Evolutionary conservation across 2,113 vertebrate species (phyloP).

Genomic region (Maccullochella peelii): DNA sequence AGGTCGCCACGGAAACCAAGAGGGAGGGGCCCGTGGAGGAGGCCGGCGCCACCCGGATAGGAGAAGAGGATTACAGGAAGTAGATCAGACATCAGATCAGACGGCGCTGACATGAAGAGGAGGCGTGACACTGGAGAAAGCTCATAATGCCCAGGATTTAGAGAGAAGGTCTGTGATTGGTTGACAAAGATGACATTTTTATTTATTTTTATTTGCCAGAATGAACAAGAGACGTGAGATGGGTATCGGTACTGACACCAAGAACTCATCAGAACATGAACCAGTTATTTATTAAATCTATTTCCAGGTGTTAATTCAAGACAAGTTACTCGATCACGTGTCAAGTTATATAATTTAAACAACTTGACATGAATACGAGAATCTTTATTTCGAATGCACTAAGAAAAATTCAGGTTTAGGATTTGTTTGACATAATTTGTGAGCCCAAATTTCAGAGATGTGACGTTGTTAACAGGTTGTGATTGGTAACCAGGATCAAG

Average conservation of each 20-base stretch:
- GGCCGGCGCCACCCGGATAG: conserved; percentile 73
- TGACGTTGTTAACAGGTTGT: neutral
- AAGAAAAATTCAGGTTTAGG: conserved; percentile 21
- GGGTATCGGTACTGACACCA: neutral
- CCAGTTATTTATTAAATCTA: conserved; percentile 26
- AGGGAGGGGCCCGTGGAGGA: conserved; percentile 83
- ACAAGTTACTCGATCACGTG: neutral
- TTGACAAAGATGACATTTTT: conserved; percentile 24
- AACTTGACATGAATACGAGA: neutral
- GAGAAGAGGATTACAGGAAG: conserved; percentile 81
- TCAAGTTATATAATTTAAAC: neutral
- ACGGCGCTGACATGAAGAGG: neutral
- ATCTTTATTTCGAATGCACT: conserved; percentile 5
- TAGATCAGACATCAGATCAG: conserved; percentile 68
- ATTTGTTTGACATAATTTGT: neutral
- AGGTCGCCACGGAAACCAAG: conserved; percentile 88
- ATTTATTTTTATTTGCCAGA: conserved; percentile 28
- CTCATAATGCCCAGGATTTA: neutral
- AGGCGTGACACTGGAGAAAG: conserved; percentile 8
- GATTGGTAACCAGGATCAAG: neutral
- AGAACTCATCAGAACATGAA: conserved; percentile 4
- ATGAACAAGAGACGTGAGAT: neutral
- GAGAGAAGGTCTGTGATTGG: conserved; percentile 52
- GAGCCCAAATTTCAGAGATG: neutral
- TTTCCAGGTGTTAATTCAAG: conserved; percentile 4